phyloP scores from a whole-genome alignment of 2,113 vertebrate species.

The Eublepharis macularius region DNA sequence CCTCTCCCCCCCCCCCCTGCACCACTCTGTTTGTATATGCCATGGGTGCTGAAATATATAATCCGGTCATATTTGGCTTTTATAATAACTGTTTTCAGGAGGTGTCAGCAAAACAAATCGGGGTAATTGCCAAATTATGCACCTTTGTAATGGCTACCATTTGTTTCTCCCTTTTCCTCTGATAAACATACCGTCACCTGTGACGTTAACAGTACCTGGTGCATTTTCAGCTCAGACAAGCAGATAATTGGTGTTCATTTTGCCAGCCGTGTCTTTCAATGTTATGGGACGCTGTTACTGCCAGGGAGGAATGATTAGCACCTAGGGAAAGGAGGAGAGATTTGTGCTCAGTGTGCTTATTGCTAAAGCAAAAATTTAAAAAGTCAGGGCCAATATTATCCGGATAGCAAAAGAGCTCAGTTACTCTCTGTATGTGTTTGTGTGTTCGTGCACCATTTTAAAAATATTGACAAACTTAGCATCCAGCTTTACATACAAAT shows the following conservation, averaged over 20 bases:
- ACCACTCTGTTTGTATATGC: slow-evolving; percentile 54
- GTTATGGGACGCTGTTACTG: not conserved
- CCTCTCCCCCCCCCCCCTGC: slow-evolving; percentile 4
- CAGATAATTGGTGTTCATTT: slow-evolving; percentile 3
- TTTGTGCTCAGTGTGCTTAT: too few species aligned
- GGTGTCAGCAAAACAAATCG: slow-evolving; percentile 62
- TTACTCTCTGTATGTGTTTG: too few species aligned
- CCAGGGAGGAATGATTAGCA: not conserved
- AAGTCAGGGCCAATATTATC: too few species aligned
- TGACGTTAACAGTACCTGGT: not conserved
- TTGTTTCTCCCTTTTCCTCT: slow-evolving; percentile 17
- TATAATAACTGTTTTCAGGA: slow-evolving; percentile 60
- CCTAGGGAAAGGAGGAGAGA: not conserved
- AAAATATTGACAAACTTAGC: too few species aligned
- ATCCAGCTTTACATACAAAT: too few species aligned
- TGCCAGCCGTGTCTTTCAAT: not conserved
- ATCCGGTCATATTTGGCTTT: slow-evolving; percentile 67
- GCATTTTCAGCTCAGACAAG: not conserved
- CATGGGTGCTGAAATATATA: slow-evolving; percentile 40
- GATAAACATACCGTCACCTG: slow-evolving; percentile 60
- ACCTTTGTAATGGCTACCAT: slow-evolving; percentile 62
- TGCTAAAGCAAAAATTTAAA: too few species aligned
- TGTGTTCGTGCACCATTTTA: too few species aligned
- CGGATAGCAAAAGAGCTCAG: too few species aligned
- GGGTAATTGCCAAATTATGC: slow-evolving; percentile 60